A percentile compares a stretch with the other conserved stretches of the same genome.
These are phyloP conservation scores for Aphelenchoides besseyi DNA, from an alignment of 1,140 invertebrate genomes.

Conservation along the genomic window DNA sequence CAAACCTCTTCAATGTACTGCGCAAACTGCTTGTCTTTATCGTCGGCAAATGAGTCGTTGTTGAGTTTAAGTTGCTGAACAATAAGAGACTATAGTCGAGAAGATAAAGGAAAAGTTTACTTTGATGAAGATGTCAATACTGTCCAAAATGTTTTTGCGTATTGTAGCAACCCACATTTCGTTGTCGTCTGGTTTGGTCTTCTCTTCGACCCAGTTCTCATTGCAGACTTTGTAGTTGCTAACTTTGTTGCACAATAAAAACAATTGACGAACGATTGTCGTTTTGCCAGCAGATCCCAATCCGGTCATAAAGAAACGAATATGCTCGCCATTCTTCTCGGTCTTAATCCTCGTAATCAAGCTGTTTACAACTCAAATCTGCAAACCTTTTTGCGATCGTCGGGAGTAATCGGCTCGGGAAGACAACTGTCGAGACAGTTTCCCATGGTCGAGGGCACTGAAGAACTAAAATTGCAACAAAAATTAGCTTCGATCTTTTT, in stretches of 20 bases:
- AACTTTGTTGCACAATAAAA: conserved; percentile 39
- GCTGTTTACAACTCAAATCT: background rate
- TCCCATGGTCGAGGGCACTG: too few relatives aligned
- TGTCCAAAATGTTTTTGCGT: conserved; percentile 38
- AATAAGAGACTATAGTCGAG: background rate
- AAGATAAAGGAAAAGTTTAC: conserved; percentile 9
- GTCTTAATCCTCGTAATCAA: background rate
- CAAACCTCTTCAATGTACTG: conserved; percentile 31
- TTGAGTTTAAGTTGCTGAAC: conserved; percentile 36
- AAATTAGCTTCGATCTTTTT: background rate
- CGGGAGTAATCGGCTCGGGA: background rate
- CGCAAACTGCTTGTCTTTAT: conserved; percentile 26
- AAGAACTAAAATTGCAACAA: too few relatives aligned
- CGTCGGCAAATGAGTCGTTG: conserved; percentile 7
- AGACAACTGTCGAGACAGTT: conserved; percentile 7
- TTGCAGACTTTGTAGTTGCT: conserved; percentile 41
- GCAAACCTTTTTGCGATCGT: background rate
- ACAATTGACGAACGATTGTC: conserved; percentile 45
- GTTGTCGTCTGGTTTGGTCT: conserved; percentile 20
- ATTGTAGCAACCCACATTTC: conserved; percentile 28
- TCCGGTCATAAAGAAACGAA: conserved; percentile 53
- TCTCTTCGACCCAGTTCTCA: conserved; percentile 39
- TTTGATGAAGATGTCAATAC: conserved; percentile 38
- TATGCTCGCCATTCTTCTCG: conserved; percentile 32
- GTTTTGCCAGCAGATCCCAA: conserved; percentile 52